Evolutionary conservation across 2,113 vertebrate species (phyloP).

Genomic region (Solenodon paradoxus): DNA sequence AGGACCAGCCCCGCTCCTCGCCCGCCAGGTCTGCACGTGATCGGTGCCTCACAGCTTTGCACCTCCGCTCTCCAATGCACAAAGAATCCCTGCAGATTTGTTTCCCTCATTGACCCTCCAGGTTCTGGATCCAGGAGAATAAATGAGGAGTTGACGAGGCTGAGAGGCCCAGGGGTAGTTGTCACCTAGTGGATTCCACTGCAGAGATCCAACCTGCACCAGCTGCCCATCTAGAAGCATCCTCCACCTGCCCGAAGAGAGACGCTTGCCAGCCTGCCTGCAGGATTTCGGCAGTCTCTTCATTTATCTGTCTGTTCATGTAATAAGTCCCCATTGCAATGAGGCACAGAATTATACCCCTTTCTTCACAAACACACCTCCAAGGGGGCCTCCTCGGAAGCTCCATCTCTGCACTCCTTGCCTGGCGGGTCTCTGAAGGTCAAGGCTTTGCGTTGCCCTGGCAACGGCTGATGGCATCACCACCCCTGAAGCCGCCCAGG

Average conservation of each 20-base stretch:
- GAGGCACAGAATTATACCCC: not conserved
- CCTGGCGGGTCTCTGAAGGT: constrained; percentile 43
- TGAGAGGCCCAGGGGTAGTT: not conserved
- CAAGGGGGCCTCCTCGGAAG: not conserved
- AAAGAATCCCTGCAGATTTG: too few relatives aligned
- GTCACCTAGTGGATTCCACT: not conserved
- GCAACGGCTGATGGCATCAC: constrained; percentile 48
- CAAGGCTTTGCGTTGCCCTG: constrained; percentile 47
- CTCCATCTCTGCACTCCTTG: constrained; percentile 32
- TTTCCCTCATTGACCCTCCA: too few relatives aligned
- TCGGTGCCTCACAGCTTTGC: not conserved
- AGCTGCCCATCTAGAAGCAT: not conserved
- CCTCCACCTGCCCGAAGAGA: not conserved
- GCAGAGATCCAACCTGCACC: not conserved
- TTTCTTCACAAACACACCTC: not conserved
- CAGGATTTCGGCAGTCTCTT: not conserved
- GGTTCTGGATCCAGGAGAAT: not conserved
- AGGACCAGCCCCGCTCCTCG: rapidly evolving
- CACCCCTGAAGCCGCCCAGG: not conserved
- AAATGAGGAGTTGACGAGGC: not conserved
- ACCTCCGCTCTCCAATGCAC: not conserved
- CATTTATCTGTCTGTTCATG: not conserved
- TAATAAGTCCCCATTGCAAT: not conserved
- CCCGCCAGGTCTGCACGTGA: not conserved
- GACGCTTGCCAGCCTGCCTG: not conserved